Conservation (phyloP, 2,888 invertebrate genomes). For the Zelleria hepariella region DNA sequence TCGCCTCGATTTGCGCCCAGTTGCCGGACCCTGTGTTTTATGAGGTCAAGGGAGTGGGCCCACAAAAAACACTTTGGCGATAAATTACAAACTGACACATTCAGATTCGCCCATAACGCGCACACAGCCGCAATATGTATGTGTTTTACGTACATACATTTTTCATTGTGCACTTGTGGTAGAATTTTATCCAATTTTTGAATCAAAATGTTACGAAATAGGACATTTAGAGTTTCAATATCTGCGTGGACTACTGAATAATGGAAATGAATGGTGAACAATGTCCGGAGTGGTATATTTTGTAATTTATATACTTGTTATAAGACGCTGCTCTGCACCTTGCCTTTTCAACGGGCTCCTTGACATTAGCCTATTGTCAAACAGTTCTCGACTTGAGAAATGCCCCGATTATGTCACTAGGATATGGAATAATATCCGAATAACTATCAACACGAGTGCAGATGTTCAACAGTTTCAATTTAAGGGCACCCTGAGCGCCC, state of each 20-base stretch:
- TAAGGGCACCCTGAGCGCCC: conserved; percentile 52
- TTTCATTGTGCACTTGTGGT: conserved; percentile 1
- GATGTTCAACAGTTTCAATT: conserved; percentile 44
- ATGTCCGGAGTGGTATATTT: too few species aligned
- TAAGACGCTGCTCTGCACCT: too few species aligned
- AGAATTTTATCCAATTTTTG: neutral
- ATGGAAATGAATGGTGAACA: neutral
- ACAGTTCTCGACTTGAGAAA: neutral
- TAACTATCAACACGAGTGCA: conserved; percentile 2
- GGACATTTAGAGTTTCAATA: neutral
- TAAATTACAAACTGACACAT: conserved; percentile 71
- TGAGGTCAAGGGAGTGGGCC: conserved; percentile 67
- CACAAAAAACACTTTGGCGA: conserved; percentile 66
- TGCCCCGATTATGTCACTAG: neutral
- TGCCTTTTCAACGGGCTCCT: too few species aligned
- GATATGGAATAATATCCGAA: neutral
- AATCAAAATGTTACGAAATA: neutral
- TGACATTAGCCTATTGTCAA: neutral
- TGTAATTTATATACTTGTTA: too few species aligned
- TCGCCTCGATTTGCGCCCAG: conserved; percentile 47
- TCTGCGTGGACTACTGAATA: neutral
- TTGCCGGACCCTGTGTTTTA: conserved; percentile 61
- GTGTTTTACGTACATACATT: conserved; percentile 35
- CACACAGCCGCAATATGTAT: conserved; percentile 60
- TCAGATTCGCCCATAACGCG: conserved; percentile 67